Evolutionary conservation across 2,797 vertebrate species (phyloP), one percentile per base, ranked within the genome.

Genomic region (Microctenopoma steveboyesi): DNA sequence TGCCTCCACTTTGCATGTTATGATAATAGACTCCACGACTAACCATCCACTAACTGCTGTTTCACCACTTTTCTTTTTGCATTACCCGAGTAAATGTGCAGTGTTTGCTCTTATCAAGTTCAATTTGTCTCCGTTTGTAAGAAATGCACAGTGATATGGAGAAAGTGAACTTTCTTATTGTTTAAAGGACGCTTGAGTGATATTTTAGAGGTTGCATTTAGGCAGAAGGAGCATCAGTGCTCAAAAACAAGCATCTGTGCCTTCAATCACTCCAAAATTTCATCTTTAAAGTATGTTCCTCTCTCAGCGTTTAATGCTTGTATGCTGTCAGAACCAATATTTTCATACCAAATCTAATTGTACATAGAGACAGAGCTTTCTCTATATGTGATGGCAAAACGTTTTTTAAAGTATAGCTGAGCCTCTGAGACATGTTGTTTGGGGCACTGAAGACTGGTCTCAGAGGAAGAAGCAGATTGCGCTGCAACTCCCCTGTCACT

Each of bases 211-310:
- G 52, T 62, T 22, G 37, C n/a, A 63, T 28, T 72, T 59, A 43
- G 52, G 37, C 55, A 52, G 35, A 27, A 66, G 69, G 54, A 70
- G 73, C 53, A 66, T 75, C 54, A 56, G 30, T 1, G 4, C 27
- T 54, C 43, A 4, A 45, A 22, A 72, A 77, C 33, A 18, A 69
- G 70, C 76, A 59, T 85, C 74, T 78, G 78, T 56, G 46, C 57
- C 35, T 87, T 74, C 78, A 49, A 69, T 67, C 55, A 54, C 33
- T 28, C 16, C 27, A 18, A n/a, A 78, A 42, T 35, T 10, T 46
- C 14, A 37, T 53, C 46, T 40, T 28, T 50, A 16, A 78, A 65
- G 39, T 13, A 28, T 16, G 30, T 51, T 51, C 48, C 16, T 48
- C 28, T 30, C 10, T 7, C 4, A 58, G 40, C 56, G 48, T 42